Evolutionary conservation across 2,888 invertebrate genomes (phyloP).

Genomic region (Hymenopus coronatus): DNA sequence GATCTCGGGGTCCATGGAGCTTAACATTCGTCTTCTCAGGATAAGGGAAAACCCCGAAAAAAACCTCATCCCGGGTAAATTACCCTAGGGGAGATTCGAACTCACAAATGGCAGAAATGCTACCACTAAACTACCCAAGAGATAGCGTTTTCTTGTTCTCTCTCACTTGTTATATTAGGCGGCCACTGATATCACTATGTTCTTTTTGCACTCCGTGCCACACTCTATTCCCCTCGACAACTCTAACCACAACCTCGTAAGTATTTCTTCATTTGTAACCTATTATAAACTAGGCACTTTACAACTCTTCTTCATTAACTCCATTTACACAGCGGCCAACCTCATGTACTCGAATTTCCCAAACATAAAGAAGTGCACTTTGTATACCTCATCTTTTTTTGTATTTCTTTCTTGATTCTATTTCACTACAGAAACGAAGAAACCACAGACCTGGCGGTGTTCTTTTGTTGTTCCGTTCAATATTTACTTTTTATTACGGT

Average conservation of each 20-base stretch:
- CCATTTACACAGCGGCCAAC: not conserved
- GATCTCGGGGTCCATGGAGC: too few species aligned
- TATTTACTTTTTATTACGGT: not conserved
- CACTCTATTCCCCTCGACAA: not conserved
- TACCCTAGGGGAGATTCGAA: too few species aligned
- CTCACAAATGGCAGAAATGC: too few species aligned
- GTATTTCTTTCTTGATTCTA: not conserved
- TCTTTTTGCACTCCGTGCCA: not conserved
- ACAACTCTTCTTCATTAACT: not conserved
- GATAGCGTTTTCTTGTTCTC: too few species aligned
- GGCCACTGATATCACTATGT: too few species aligned
- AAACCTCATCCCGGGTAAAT: too few species aligned
- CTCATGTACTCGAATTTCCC: not conserved
- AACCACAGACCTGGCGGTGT: not conserved
- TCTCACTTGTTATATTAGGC: too few species aligned
- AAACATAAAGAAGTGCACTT: not conserved
- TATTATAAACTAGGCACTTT: not conserved
- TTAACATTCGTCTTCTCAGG: too few species aligned
- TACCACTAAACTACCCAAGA: too few species aligned
- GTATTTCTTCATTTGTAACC: not conserved
- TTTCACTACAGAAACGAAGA: not conserved
- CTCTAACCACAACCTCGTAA: not conserved
- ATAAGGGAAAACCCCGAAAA: too few species aligned
- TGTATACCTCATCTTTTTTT: not conserved
- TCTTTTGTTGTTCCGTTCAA: not conserved